These are phyloP conservation scores for Characodon lateralis DNA, from an alignment of 2,797 vertebrate species.

Conservation along the genomic window DNA sequence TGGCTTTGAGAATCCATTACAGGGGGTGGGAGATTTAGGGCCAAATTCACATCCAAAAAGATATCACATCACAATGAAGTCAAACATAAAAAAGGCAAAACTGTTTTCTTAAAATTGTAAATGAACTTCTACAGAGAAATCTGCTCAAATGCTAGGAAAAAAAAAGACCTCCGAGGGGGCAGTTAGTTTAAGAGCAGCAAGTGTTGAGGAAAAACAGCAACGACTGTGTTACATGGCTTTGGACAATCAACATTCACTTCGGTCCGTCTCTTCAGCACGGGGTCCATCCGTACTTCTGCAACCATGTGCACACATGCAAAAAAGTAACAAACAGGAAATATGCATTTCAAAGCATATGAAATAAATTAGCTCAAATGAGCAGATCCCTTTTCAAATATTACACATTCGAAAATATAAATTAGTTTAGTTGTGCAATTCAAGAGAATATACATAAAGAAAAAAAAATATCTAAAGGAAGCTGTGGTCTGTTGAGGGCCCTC, in stretches of 20 bases:
- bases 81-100: slow-evolving; percentile 36
- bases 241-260: slow-evolving; percentile 73
- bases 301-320: slow-evolving; percentile 53
- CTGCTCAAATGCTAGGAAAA: slow-evolving; percentile 18
- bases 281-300: slow-evolving; percentile 19
- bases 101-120: slow-evolving; percentile 36
- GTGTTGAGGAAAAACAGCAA: slow-evolving; percentile 35
- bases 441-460: slow-evolving; percentile 20
- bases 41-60: slow-evolving; percentile 10
- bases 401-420: slow-evolving; percentile 67
- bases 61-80: slow-evolving; percentile 38
- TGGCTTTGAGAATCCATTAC: background rate
- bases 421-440: slow-evolving; percentile 69
- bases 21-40: background rate
- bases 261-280: slow-evolving; percentile 54
- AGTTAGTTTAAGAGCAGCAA: slow-evolving; percentile 48
- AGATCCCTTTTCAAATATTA: slow-evolving; percentile 73
- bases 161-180: slow-evolving; percentile 30
- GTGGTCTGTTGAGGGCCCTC: slow-evolving; percentile 54
- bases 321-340: slow-evolving; percentile 50
- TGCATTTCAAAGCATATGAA: slow-evolving; percentile 64
- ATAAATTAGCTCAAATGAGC: slow-evolving; percentile 67
- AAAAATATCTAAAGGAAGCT: slow-evolving; percentile 37
- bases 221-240: slow-evolving; percentile 59
- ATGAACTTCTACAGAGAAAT: slow-evolving; percentile 19